Base-by-base conservation (phyloP, 2,113 vertebrate species). In the Sander lucioperca region DNA sequence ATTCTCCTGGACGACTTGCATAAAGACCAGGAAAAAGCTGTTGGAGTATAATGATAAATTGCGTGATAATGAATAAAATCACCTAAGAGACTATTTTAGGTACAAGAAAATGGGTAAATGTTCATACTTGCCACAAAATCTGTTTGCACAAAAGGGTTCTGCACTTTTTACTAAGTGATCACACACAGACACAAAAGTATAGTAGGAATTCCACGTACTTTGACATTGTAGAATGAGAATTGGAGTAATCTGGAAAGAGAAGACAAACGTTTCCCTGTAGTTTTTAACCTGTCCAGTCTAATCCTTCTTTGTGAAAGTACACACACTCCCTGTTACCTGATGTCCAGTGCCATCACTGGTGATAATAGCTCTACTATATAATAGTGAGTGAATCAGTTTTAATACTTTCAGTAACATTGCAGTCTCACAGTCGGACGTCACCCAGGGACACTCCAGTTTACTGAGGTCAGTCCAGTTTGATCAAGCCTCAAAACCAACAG, bases 401-500 rank as follows among this genome's bases (percentile, higher is more conserved):
- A 10, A 72, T 16, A 36, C 19, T 39, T 54, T 39, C 50, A 54
- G 39, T 18, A 54, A 50, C 33, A n/a, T 18, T 30, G n/a, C 23
- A 43, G 48, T 68, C 25, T 54, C 57, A 67, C 51, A 48, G 48
- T 27, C 18, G 59, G 61, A 43, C 6, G 0, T 74, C 33, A 59
- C 25, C 51, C 61, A 71, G 50, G n/a, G n/a, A 56, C 23, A 51
- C 23, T 53, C 51, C 51, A 66, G 23, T 63, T 74, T 27, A 69
- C 19, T 53, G 23, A 79, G 33, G 48, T 79, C 57, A 72, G 61
- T 59, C 39, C 39, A 64, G 43, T 58, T 53, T 72, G 43, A 78
- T 78, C 56, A 79, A 74, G 61, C 47, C 18, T 58, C 51, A 71
- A 39, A 71, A 50, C 65, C 65, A 76, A 48, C 7, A 15, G 48